Evolutionary conservation across 1,140 invertebrate species (phyloP).

Genomic region (Carposina sasakii): DNA sequence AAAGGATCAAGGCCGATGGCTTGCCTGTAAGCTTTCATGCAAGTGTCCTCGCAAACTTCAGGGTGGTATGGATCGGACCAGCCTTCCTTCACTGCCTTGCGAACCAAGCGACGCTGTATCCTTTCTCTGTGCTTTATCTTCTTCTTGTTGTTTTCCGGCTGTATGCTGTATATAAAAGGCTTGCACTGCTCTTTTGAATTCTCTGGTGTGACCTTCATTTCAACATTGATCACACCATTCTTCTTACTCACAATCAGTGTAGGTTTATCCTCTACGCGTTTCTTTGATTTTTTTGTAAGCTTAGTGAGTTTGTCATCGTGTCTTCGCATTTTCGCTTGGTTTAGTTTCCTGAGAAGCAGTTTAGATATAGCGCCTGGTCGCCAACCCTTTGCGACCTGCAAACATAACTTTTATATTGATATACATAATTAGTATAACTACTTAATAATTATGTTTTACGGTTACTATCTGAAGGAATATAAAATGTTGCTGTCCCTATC

Average conservation of each 20-base stretch:
- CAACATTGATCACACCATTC: constrained; percentile 44
- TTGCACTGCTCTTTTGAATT: constrained; percentile 20
- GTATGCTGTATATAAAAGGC: constrained; percentile 51
- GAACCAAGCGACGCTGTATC: constrained; percentile 26
- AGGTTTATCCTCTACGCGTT: constrained; percentile 40
- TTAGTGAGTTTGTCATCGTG: constrained; percentile 19
- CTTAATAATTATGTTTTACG: too few relatives aligned
- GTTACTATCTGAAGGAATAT: too few relatives aligned
- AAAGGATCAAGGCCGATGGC: constrained; percentile 26
- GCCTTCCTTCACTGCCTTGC: constrained; percentile 27
- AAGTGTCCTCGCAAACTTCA: constrained; percentile 38
- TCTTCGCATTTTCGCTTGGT: constrained; percentile 33
- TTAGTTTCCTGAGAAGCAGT: constrained; percentile 37
- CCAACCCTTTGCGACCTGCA: constrained; percentile 42
- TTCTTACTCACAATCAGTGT: constrained; percentile 42
- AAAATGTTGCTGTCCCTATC: too few relatives aligned
- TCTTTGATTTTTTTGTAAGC: constrained; percentile 35
- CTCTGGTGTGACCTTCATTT: constrained; percentile 36
- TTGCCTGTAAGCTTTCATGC: constrained; percentile 35
- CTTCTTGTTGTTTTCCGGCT: constrained; percentile 34
- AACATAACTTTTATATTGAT: constrained; percentile 8
- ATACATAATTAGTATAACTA: too few relatives aligned
- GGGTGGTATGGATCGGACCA: constrained; percentile 36
- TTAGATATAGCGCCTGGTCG: constrained; percentile 56
- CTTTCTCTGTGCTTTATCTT: constrained; percentile 31